A percentile compares a stretch with the other conserved stretches of the same genome.
Conservation (phyloP, 1,140 invertebrate genomes). For the Diorhabda elongata region DNA sequence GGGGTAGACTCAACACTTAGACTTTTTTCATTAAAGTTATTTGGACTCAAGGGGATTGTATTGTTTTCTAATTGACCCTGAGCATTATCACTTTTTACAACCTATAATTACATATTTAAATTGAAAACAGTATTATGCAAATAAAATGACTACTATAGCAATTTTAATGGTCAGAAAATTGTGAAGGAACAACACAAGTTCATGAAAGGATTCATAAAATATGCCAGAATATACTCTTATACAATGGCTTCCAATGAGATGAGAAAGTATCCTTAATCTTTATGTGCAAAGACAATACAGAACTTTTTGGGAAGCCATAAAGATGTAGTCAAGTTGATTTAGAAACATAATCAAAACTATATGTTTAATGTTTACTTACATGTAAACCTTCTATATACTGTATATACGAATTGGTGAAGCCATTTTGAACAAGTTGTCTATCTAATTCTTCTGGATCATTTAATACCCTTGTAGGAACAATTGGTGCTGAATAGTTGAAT, state of each 20-base stretch:
- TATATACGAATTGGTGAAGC: constrained; percentile 46
- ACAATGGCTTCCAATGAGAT: too few relatives aligned
- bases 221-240: too few relatives aligned
- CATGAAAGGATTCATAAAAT: too few relatives aligned
- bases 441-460: constrained; percentile 78
- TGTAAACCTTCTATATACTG: constrained; percentile 19
- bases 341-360: too few relatives aligned
- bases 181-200: too few relatives aligned
- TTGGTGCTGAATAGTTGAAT: constrained; percentile 60
- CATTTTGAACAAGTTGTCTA: constrained; percentile 68
- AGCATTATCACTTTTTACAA: constrained; percentile 7
- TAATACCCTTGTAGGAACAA: constrained; percentile 78
- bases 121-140: too few relatives aligned
- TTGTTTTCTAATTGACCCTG: not conserved
- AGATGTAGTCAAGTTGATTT: too few relatives aligned
- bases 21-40: not conserved
- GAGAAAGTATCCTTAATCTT: too few relatives aligned
- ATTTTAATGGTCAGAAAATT: too few relatives aligned
- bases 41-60: constrained; percentile 1
- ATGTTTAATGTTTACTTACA: not conserved
- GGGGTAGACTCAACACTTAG: constrained; percentile 5
- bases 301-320: too few relatives aligned
- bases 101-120: constrained; percentile 1
- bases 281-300: too few relatives aligned
- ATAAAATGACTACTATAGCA: too few relatives aligned